phyloP scores from a whole-genome alignment of 2,797 vertebrate genomes.

The Eulemur coronatus region DNA sequence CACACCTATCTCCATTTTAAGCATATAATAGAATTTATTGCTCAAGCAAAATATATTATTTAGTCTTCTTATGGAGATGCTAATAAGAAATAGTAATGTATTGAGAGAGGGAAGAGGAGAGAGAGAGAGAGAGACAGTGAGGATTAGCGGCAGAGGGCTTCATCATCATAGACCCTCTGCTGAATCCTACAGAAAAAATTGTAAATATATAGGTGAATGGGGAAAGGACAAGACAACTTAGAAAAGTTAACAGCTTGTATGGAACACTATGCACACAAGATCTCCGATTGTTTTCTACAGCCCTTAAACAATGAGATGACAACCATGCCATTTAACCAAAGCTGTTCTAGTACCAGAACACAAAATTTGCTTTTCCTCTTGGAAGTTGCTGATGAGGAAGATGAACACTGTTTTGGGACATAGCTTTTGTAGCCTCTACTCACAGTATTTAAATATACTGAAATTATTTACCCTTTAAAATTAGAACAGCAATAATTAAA shows the following conservation, averaged over 20 bases:
- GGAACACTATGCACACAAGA: not conserved
- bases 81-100: not conserved
- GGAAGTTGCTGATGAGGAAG: not conserved
- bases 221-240: not conserved
- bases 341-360: not conserved
- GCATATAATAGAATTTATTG: not conserved
- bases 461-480: constrained; percentile 16
- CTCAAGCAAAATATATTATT: not conserved
- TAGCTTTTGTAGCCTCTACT: not conserved
- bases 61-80: not conserved
- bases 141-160: not conserved
- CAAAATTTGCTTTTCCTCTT: constrained; percentile 21
- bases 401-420: not conserved
- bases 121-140: too few relatives aligned
- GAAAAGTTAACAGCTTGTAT: not conserved
- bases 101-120: not conserved
- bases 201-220: not conserved
- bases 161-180: not conserved
- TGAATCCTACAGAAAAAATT: not conserved
- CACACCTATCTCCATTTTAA: not conserved
- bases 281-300: not conserved
- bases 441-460: not conserved
- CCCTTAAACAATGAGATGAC: not conserved
- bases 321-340: not conserved
- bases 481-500: not conserved